phyloP scores from a whole-genome alignment of 2,888 invertebrate genomes.

The Macropis europaea region DNA sequence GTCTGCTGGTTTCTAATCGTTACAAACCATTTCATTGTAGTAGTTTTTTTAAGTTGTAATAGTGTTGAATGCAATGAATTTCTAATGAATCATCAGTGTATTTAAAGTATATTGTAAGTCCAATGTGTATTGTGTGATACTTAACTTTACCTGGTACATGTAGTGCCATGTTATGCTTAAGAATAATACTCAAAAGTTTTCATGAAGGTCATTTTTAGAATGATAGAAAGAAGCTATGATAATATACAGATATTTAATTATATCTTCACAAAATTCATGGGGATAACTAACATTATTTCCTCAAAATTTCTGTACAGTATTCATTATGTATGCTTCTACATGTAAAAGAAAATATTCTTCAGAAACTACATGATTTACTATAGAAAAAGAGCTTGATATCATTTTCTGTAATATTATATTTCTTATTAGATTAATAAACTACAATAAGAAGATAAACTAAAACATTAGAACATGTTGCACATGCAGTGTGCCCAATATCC shows the following conservation, averaged over 20 bases:
- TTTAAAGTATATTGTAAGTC: slow-evolving; percentile 5
- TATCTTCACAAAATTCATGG: not conserved
- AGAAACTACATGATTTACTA: not conserved
- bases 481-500: not conserved
- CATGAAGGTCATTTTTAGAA: not conserved
- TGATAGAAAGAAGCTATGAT: not conserved
- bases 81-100: not conserved
- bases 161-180: not conserved
- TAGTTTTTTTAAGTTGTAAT: not conserved
- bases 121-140: not conserved
- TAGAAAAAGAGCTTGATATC: not conserved
- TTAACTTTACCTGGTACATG: not conserved
- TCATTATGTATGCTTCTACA: not conserved
- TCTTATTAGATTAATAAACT: not conserved
- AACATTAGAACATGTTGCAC: not conserved
- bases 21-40: not conserved
- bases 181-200: not conserved
- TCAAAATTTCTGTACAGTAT: not conserved
- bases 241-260: not conserved
- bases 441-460: not conserved
- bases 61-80: not conserved
- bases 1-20: not conserved
- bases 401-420: not conserved
- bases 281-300: not conserved
- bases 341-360: not conserved